Conservation (phyloP, 53 echinoderm and acorn worm genomes). For the Astropecten irregularis region DNA sequence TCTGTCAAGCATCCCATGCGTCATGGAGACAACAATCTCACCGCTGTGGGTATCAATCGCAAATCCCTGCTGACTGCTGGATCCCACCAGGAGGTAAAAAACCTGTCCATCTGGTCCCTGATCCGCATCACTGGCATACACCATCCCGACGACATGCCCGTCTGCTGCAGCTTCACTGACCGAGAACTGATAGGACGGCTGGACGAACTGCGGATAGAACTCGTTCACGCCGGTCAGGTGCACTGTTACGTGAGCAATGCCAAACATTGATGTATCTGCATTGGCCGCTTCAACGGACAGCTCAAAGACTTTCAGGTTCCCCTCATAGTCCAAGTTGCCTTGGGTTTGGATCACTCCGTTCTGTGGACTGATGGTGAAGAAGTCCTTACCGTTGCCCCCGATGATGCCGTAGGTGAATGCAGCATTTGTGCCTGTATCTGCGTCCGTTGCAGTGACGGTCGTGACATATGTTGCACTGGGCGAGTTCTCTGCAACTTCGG, state of each 20-base stretch:
- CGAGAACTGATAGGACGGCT: conserved; percentile 77
- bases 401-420: conserved; percentile 83
- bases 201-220: conserved; percentile 80
- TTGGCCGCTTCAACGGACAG: conserved; percentile 82
- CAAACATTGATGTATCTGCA: conserved; percentile 67
- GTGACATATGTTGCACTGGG: conserved; percentile 83
- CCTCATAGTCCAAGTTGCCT: conserved; percentile 88
- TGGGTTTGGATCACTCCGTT: conserved; percentile 83
- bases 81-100: conserved; percentile 79
- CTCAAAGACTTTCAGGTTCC: conserved; percentile 55
- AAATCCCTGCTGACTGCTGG: conserved; percentile 89
- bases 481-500: conserved; percentile 87
- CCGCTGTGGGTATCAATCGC: conserved; percentile 75
- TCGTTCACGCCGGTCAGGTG: conserved; percentile 89
- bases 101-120: conserved; percentile 84
- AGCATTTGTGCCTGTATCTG: conserved; percentile 72
- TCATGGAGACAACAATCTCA: conserved; percentile 72
- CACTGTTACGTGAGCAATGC: conserved; percentile 74
- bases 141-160: conserved; percentile 75
- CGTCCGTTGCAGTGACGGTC: conserved; percentile 82
- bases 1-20: conserved; percentile 81
- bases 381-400: conserved; percentile 80
- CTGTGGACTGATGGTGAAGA: conserved; percentile 70
- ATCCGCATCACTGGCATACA: conserved; percentile 83
- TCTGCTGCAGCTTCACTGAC: conserved; percentile 89